Conservation (phyloP, 2,888 invertebrate species). For the Rhamnusium bicolor region DNA sequence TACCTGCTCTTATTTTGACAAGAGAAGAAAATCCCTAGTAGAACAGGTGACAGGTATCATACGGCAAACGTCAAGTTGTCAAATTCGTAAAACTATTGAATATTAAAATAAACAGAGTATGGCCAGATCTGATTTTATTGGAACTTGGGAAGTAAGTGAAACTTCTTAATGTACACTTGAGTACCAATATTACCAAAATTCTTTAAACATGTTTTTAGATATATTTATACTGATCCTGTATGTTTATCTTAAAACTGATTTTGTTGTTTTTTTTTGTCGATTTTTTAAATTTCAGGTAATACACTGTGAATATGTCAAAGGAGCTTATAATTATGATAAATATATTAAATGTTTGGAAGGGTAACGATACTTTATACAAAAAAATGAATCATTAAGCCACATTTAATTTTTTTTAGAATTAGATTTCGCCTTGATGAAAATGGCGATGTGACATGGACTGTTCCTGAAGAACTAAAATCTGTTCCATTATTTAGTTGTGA, state of each 20-base stretch:
- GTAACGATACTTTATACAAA: conserved; percentile 18
- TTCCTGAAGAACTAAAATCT: conserved; percentile 73
- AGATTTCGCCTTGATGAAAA: conserved; percentile 75
- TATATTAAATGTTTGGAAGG: conserved; percentile 33
- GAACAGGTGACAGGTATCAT: too few species aligned
- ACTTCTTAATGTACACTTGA: too few species aligned
- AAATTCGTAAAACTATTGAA: not conserved
- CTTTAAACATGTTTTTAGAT: not conserved
- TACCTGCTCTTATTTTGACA: too few species aligned
- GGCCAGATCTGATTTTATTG: conserved; percentile 67
- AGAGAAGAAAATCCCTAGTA: too few species aligned
- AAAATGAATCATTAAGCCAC: not conserved
- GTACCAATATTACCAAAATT: not conserved
- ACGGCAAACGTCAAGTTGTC: not conserved
- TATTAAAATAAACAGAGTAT: not conserved
- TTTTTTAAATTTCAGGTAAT: conserved; percentile 29
- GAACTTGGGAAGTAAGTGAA: conserved; percentile 74
- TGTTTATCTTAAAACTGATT: not conserved
- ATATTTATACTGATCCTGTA: not conserved
- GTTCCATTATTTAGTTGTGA: conserved; percentile 79
- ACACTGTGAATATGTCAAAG: conserved; percentile 32
- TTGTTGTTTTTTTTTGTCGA: not conserved
- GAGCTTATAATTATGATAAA: conserved; percentile 26
- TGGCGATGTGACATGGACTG: conserved; percentile 78
- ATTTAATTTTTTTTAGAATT: conserved; percentile 59